A percentile compares a stretch with the other conserved stretches of the same genome.
Evolutionary conservation across 2,113 vertebrate genomes (phyloP).

Genomic region (Cebidichthys violaceus): DNA sequence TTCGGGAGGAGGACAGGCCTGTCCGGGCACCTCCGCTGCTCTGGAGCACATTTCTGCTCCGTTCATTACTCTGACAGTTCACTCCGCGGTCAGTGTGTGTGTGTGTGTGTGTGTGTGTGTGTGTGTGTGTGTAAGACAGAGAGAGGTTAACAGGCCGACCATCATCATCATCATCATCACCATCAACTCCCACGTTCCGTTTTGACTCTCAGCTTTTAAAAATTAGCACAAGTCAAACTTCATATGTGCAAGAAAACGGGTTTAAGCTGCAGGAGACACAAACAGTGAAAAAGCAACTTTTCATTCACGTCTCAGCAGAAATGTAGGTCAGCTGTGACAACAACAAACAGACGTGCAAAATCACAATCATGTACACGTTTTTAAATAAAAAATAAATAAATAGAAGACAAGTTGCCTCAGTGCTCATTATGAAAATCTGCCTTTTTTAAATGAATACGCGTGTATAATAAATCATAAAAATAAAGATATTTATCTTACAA

Average conservation of each 20-base stretch:
- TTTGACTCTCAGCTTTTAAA: conserved; percentile 21
- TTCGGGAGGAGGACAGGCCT: conserved; percentile 74
- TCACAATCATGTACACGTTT: background rate
- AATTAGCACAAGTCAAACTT: conserved; percentile 28
- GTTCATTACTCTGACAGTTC: conserved; percentile 78
- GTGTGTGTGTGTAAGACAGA: background rate
- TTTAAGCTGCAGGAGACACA: conserved; percentile 5
- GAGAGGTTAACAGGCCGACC: background rate
- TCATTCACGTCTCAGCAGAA: background rate
- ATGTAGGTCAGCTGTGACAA: conserved; percentile 56
- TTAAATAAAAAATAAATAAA: background rate
- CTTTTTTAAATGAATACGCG: background rate
- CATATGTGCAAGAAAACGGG: background rate
- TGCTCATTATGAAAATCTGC: background rate
- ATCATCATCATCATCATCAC: conserved; percentile 1
- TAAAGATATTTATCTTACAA: background rate
- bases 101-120: too few relatives aligned
- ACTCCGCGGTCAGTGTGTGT: conserved; percentile 67
- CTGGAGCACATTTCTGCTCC: conserved; percentile 77
- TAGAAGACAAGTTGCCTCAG: background rate
- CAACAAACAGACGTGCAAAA: background rate
- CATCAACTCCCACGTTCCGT: background rate
- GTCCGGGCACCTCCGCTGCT: conserved; percentile 76
- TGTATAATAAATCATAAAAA: background rate
- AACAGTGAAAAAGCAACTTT: background rate